These are phyloP conservation scores for Empidonax alnorum DNA, from an alignment of 2,113 vertebrate species.

Conservation along the genomic window DNA sequence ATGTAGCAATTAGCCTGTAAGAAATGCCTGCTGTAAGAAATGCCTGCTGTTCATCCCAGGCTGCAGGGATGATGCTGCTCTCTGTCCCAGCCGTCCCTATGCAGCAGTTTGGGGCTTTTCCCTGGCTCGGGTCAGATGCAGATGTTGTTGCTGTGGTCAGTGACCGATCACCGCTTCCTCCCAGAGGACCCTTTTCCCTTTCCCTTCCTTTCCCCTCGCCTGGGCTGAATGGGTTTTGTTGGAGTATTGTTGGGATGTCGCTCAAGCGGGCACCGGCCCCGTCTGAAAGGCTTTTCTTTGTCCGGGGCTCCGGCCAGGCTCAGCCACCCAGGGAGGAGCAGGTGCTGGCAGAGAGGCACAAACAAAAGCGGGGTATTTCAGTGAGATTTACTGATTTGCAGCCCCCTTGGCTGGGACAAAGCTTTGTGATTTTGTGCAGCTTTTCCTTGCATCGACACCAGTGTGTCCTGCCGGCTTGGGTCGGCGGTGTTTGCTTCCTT, in stretches of 20 bases:
- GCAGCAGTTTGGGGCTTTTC: neutral
- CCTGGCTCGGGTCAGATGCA: neutral
- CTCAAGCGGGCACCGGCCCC: neutral
- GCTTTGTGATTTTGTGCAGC: neutral
- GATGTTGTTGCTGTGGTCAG: constrained; percentile 11
- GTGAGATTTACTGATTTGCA: neutral
- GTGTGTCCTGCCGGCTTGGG: rapidly evolving
- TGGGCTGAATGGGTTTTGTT: neutral
- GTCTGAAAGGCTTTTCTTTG: constrained; percentile 25
- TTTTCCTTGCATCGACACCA: rapidly evolving
- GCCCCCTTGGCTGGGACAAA: neutral
- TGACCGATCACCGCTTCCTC: constrained; percentile 28
- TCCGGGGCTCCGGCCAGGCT: constrained; percentile 20
- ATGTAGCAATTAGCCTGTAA: neutral
- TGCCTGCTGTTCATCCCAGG: neutral
- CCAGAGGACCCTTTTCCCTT: neutral
- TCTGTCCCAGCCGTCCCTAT: neutral
- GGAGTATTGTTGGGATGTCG: constrained; percentile 18
- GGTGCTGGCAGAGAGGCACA: constrained; percentile 4
- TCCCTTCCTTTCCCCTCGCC: neutral
- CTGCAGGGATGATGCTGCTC: rapidly evolving
- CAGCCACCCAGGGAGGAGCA: constrained; percentile 54
- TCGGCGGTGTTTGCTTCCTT: rapidly evolving
- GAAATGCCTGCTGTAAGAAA: neutral
- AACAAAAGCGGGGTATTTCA: constrained; percentile 20